Conservation (phyloP, 2,797 vertebrate species). For the Sebastes itinus region DNA sequence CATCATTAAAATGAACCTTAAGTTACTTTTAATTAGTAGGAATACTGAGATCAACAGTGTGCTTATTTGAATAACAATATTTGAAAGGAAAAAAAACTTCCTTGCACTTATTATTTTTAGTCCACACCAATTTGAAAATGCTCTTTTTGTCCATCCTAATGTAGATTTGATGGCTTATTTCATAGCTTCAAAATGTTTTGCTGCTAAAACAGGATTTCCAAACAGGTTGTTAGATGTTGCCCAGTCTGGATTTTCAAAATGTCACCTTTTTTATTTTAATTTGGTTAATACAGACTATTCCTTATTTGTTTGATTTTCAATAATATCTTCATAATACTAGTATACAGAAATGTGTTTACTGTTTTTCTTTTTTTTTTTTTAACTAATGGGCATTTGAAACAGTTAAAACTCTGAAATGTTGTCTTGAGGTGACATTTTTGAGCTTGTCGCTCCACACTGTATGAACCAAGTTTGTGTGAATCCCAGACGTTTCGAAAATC, state of each 20-base stretch:
- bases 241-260: conserved; percentile 65
- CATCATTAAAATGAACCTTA: conserved; percentile 18
- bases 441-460: conserved; percentile 22
- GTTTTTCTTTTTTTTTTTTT: background rate
- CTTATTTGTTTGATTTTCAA: background rate
- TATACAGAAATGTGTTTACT: background rate
- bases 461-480: conserved; percentile 43
- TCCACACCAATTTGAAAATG: conserved; percentile 47
- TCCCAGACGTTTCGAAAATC: conserved; percentile 60
- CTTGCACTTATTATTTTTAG: conserved; percentile 70
- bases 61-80: conserved; percentile 12
- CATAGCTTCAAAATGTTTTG: conserved; percentile 87
- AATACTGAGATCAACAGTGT: conserved; percentile 9
- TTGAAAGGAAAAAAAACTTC: conserved; percentile 12
- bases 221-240: conserved; percentile 56
- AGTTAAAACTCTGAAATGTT: background rate
- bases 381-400: background rate
- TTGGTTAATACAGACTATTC: conserved; percentile 8
- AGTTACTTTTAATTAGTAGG: conserved; percentile 19
- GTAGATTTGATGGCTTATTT: conserved; percentile 75
- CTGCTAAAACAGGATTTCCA: conserved; percentile 85
- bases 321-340: background rate
- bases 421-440: background rate
- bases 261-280: conserved; percentile 28
- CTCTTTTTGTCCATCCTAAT: conserved; percentile 33